A percentile compares a stretch with the other conserved stretches of the same genome.
phyloP scores from a whole-genome alignment of 2,888 invertebrate species.

The Arenicola marina region DNA sequence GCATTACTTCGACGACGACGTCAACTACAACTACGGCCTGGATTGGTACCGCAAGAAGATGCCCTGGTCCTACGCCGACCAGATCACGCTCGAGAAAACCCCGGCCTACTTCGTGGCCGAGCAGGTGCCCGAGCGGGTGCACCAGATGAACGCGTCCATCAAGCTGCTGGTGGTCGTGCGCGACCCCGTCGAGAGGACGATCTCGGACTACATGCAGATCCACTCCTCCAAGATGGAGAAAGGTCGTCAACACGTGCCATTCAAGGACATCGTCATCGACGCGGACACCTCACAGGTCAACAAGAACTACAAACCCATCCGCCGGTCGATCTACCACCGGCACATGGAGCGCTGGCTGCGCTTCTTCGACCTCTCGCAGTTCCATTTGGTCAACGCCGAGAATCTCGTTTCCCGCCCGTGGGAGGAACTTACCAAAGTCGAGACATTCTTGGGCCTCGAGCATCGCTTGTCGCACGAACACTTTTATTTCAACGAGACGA shows the following conservation, averaged over 20 bases:
- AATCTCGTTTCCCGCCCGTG: slow-evolving; percentile 53
- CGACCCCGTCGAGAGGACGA: slow-evolving; percentile 92
- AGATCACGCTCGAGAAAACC: slow-evolving; percentile 96
- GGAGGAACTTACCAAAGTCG: slow-evolving; percentile 49
- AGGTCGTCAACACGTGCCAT: slow-evolving; percentile 36
- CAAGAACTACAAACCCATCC: slow-evolving; percentile 62
- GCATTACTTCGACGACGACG: slow-evolving; percentile 80
- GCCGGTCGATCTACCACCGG: slow-evolving; percentile 62
- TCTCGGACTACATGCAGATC: slow-evolving; percentile 95
- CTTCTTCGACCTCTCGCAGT: slow-evolving; percentile 87
- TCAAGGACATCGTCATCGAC: slow-evolving; percentile 61
- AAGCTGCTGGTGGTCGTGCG: slow-evolving; percentile 88
- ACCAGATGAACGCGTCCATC: slow-evolving; percentile 90
- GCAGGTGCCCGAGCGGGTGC: slow-evolving; percentile 90
- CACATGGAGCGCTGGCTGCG: slow-evolving; percentile 91
- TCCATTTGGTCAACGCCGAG: slow-evolving; percentile 82
- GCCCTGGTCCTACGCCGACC: slow-evolving; percentile 89
- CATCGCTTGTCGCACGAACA: slow-evolving; percentile 68
- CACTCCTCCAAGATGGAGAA: slow-evolving; percentile 66
- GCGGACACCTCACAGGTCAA: slow-evolving; percentile 58
- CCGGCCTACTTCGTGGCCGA: slow-evolving; percentile 97
- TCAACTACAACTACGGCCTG: slow-evolving; percentile 84
- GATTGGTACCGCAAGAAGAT: slow-evolving; percentile 90
- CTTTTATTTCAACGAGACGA: slow-evolving; percentile 95
- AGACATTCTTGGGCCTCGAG: slow-evolving; percentile 53